Evolutionary conservation across 1,140 invertebrate genomes (phyloP).

Genomic region (Harpegnathos saltator): DNA sequence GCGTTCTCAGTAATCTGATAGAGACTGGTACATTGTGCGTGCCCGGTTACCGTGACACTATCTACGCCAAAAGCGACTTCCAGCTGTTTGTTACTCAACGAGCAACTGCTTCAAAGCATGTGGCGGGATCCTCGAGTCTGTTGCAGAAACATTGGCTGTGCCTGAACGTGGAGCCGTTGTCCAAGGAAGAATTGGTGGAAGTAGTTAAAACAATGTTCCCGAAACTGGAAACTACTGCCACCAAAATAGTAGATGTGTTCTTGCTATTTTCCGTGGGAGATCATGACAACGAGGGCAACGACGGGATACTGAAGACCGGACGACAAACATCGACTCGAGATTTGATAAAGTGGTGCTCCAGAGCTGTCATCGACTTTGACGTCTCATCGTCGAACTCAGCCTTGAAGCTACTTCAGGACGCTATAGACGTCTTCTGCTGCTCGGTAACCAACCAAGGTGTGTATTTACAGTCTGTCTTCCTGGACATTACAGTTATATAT

Average conservation of each 20-base stretch:
- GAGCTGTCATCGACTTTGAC: constrained; percentile 91
- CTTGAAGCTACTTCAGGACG: constrained; percentile 94
- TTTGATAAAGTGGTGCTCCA: constrained; percentile 96
- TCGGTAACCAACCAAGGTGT: constrained; percentile 88
- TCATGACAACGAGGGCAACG: constrained; percentile 82
- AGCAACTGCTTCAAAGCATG: constrained; percentile 88
- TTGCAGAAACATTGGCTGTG: constrained; percentile 94
- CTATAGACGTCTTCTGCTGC: constrained; percentile 95
- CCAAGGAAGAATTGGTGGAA: constrained; percentile 89
- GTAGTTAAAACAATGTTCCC: constrained; percentile 91
- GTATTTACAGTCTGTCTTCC: constrained; percentile 2
- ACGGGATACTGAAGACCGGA: constrained; percentile 85
- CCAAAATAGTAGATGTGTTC: constrained; percentile 94
- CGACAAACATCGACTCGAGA: constrained; percentile 93
- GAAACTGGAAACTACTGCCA: constrained; percentile 90
- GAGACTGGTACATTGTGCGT: constrained; percentile 94
- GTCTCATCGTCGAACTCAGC: constrained; percentile 91
- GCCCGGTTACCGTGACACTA: constrained; percentile 93
- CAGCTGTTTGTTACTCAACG: constrained; percentile 96
- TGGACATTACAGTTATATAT: constrained; percentile 8
- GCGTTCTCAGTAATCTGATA: constrained; percentile 93
- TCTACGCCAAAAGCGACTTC: constrained; percentile 93
- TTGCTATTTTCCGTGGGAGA: constrained; percentile 91
- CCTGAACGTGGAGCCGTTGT: constrained; percentile 93
- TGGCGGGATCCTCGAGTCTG: constrained; percentile 88